These are phyloP conservation scores for Plotosus lineatus DNA, from an alignment of 2,113 vertebrate species.

Conservation along the genomic window DNA sequence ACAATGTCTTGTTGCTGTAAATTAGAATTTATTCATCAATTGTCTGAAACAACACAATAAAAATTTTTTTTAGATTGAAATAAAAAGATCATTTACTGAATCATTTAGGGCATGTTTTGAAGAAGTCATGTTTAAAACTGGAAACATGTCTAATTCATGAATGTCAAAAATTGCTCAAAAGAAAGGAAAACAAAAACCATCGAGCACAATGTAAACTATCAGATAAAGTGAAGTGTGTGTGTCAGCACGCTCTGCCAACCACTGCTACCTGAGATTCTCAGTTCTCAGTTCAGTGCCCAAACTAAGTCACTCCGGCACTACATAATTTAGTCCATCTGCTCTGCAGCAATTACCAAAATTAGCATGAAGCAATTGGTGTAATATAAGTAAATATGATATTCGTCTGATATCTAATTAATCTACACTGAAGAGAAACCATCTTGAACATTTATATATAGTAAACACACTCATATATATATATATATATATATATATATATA, in stretches of 20 bases:
- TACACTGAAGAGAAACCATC: neutral
- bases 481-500: no score
- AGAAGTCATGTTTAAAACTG: neutral
- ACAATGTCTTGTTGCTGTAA: neutral
- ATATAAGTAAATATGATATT: conserved; percentile 17
- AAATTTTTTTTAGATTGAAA: no score
- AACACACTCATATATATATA: no score
- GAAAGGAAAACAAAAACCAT: neutral
- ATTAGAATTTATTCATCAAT: neutral
- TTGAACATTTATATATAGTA: neutral
- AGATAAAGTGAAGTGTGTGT: conserved; percentile 6
- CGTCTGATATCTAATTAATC: conserved; percentile 25
- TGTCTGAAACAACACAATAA: no score
- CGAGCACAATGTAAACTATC: neutral
- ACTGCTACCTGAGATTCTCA: conserved; percentile 21
- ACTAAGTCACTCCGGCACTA: conserved; percentile 17
- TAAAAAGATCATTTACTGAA: neutral
- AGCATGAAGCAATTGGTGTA: conserved; percentile 9
- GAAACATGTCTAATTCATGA: neutral
- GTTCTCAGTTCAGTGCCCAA: conserved; percentile 32
- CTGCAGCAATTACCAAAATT: conserved; percentile 36
- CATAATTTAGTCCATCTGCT: conserved; percentile 47
- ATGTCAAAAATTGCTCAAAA: neutral
- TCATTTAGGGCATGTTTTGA: neutral
- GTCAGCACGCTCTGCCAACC: conserved; percentile 11